Evolutionary conservation across 2,888 invertebrate genomes (phyloP).

Genomic region (Andrena bucephala): DNA sequence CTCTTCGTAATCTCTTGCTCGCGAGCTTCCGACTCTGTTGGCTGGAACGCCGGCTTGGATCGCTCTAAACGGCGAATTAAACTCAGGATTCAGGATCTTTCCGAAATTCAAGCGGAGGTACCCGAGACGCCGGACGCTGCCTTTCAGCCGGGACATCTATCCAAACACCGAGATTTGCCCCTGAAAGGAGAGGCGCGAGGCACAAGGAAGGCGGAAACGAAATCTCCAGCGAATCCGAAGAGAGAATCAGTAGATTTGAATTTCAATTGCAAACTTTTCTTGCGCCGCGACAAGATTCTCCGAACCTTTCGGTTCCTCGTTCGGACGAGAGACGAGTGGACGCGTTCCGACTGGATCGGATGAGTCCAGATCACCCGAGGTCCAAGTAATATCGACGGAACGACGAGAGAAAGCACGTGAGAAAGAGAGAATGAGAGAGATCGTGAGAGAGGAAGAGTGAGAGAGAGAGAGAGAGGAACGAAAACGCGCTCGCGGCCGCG

Average conservation of each 20-base stretch:
- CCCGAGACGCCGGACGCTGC: no score
- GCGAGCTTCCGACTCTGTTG: background rate
- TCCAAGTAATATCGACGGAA: background rate
- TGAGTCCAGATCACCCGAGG: background rate
- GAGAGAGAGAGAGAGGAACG: background rate
- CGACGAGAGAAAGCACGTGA: background rate
- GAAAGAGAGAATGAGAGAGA: background rate
- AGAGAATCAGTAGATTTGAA: no score
- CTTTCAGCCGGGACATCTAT: no score
- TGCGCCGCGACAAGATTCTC: no score
- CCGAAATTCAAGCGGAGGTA: no score
- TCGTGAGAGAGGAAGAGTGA: background rate
- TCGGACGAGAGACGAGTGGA: slow-evolving; percentile 1
- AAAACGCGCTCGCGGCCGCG: slow-evolving; percentile 1
- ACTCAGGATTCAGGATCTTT: no score
- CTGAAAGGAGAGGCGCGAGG: no score
- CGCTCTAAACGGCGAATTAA: background rate
- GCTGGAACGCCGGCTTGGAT: background rate
- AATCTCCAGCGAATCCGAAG: no score
- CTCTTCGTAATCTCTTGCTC: background rate
- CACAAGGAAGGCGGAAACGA: no score
- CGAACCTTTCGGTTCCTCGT: background rate
- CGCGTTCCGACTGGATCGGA: slow-evolving; percentile 50
- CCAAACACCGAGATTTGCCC: no score
- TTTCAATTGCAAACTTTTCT: no score